Conservation (phyloP, 2,888 invertebrate genomes). For the Aphodius sticticus region DNA sequence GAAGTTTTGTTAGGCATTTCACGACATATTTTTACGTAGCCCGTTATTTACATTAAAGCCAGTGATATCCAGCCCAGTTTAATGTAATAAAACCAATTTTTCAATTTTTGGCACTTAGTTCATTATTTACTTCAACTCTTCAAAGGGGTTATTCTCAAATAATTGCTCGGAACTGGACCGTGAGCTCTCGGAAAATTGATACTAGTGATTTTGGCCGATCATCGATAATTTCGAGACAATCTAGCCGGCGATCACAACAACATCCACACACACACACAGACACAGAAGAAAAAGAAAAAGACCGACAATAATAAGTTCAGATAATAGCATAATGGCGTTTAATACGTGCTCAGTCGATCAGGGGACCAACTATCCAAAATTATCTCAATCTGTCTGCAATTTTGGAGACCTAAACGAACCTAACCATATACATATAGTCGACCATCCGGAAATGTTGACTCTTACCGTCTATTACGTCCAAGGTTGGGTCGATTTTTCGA, state of each 20-base stretch:
- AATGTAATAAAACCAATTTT: too few species aligned
- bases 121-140: too few species aligned
- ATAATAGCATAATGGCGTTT: neutral
- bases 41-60: too few species aligned
- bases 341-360: neutral
- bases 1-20: too few species aligned
- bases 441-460: neutral
- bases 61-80: too few species aligned
- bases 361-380: neutral
- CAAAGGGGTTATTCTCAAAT: too few species aligned
- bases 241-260: neutral
- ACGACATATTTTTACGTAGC: too few species aligned
- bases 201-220: neutral
- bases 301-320: neutral
- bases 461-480: neutral
- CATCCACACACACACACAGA: neutral
- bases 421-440: neutral
- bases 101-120: too few species aligned
- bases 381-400: neutral
- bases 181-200: neutral
- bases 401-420: neutral
- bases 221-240: neutral
- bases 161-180: too few species aligned
- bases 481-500: constrained; percentile 24
- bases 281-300: neutral